phyloP scores from a whole-genome alignment of 2,113 vertebrate genomes.

The Amblyopsis rosae region DNA sequence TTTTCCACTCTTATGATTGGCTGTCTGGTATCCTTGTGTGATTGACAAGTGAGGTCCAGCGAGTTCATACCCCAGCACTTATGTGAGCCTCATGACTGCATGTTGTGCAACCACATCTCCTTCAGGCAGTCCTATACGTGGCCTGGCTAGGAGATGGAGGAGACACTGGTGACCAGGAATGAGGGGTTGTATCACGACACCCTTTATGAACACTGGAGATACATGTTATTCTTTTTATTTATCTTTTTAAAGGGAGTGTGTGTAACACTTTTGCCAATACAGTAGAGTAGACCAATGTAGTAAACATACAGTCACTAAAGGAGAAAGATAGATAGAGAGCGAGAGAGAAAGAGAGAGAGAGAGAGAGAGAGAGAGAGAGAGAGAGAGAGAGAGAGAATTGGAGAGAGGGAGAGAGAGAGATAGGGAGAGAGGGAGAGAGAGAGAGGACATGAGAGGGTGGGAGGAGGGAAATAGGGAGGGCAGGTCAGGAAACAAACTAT shows the following conservation, averaged over 20 bases:
- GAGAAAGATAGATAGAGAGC: background rate
- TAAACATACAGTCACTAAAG: background rate
- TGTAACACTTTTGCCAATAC: too few relatives aligned
- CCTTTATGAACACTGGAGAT: conserved; percentile 55
- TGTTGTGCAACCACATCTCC: conserved; percentile 37
- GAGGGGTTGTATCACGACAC: conserved; percentile 37
- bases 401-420: too few relatives aligned
- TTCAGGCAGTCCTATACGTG: conserved; percentile 14
- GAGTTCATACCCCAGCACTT: conserved; percentile 21
- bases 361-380: too few relatives aligned
- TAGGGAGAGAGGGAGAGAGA: background rate
- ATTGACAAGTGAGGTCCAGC: conserved; percentile 37
- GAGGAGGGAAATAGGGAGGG: too few relatives aligned
- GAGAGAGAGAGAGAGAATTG: too few relatives aligned
- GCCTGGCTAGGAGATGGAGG: conserved; percentile 41
- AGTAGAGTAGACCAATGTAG: conserved; percentile 12
- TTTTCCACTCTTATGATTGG: conserved; percentile 3
- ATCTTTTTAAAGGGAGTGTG: conserved; percentile 4
- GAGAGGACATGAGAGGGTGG: background rate
- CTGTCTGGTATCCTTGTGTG: conserved; percentile 17
- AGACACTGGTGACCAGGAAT: conserved; percentile 27
- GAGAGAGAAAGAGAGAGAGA: too few relatives aligned
- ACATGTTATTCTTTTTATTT: conserved; percentile 37
- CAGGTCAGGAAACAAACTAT: too few relatives aligned
- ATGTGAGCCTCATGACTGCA: conserved; percentile 20